Conservation (phyloP, 1,140 invertebrate genomes). For the Vanessa atalanta region DNA sequence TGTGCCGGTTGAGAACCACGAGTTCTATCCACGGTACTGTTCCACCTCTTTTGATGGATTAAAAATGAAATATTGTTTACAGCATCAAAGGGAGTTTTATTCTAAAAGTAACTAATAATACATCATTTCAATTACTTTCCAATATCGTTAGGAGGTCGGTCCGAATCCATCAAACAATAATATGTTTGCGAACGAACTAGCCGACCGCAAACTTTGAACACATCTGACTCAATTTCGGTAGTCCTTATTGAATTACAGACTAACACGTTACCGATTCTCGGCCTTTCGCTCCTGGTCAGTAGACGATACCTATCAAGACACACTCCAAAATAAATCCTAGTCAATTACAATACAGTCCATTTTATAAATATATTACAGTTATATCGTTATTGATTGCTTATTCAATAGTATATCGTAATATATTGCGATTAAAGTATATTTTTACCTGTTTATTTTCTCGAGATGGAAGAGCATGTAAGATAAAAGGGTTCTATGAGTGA, state of each 20-base stretch:
- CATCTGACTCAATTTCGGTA: conserved; percentile 75
- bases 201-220: conserved; percentile 61
- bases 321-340: conserved; percentile 42
- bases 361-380: conserved; percentile 20
- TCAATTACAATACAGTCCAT: conserved; percentile 29
- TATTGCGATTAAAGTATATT: conserved; percentile 23
- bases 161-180: conserved; percentile 63
- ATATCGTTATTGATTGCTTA: background rate
- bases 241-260: conserved; percentile 75
- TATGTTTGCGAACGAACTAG: conserved; percentile 73
- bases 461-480: conserved; percentile 49
- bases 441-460: conserved; percentile 7
- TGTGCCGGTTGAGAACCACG: background rate
- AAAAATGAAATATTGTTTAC: too few species aligned
- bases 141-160: conserved; percentile 28
- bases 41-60: too few species aligned
- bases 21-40: too few species aligned
- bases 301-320: conserved; percentile 18
- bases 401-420: conserved; percentile 32
- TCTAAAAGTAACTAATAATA: conserved; percentile 12
- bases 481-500: conserved; percentile 69
- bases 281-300: conserved; percentile 43
- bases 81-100: too few species aligned
- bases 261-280: conserved; percentile 61
- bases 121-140: conserved; percentile 20